phyloP scores from a whole-genome alignment of 2,113 vertebrate genomes.

The Caracal caracal region DNA sequence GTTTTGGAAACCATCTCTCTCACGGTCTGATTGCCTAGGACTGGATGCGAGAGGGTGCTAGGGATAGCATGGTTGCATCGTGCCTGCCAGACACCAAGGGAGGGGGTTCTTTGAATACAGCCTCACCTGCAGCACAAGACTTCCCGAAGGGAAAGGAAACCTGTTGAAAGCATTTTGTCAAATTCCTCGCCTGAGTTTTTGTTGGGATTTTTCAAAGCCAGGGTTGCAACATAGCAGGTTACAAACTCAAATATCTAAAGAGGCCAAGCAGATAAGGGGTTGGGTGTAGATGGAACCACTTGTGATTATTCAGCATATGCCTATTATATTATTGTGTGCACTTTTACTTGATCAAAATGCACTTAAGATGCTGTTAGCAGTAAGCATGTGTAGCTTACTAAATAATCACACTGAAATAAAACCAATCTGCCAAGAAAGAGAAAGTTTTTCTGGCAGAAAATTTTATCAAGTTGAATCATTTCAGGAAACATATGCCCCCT shows the following conservation, averaged over 20 bases:
- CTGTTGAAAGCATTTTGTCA: neutral
- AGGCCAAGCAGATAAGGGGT: neutral
- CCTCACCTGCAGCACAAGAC: neutral
- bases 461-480: neutral
- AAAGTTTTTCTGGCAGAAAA: neutral
- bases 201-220: neutral
- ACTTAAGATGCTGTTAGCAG: neutral
- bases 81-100: neutral
- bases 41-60: neutral
- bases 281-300: neutral
- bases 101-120: neutral
- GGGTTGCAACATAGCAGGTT: neutral
- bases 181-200: neutral
- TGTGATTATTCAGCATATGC: neutral
- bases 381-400: neutral
- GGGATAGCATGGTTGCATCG: neutral
- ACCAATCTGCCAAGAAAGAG: neutral
- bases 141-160: neutral
- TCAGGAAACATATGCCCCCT: neutral
- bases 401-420: conserved; percentile 1
- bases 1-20: neutral
- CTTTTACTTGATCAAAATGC: conserved; percentile 15
- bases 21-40: neutral
- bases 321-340: neutral
- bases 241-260: neutral